Percentiles rank a stretch among this genome's conserved stretches.
Evolutionary conservation across 1,140 invertebrate genomes (phyloP).

Genomic region (Sitophilus oryzae): DNA sequence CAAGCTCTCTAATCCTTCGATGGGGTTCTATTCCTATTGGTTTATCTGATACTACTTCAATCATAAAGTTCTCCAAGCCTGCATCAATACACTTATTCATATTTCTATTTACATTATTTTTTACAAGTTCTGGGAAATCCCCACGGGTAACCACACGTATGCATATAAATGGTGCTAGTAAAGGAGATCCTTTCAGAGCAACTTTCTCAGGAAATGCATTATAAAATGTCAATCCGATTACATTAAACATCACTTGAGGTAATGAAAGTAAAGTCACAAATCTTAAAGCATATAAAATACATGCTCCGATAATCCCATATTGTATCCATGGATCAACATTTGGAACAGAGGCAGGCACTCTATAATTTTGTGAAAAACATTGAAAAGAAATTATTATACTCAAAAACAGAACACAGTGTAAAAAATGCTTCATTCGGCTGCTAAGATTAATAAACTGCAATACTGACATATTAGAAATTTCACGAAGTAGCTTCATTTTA

Average conservation of each 20-base stretch:
- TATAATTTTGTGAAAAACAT: conserved; percentile 71
- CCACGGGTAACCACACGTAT: conserved; percentile 93
- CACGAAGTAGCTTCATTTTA: conserved; percentile 16
- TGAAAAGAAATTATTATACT: conserved; percentile 73
- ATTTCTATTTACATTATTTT: conserved; percentile 83
- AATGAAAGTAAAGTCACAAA: conserved; percentile 80
- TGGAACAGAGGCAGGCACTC: conserved; percentile 50
- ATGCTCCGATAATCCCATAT: conserved; percentile 68
- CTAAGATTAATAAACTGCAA: conserved; percentile 13
- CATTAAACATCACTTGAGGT: conserved; percentile 88
- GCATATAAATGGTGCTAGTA: conserved; percentile 92
- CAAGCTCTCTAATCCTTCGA: conserved; percentile 69
- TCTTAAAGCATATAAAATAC: conserved; percentile 73
- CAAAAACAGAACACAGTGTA: conserved; percentile 73
- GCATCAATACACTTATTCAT: conserved; percentile 83
- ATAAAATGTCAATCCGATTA: conserved; percentile 82
- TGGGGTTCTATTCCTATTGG: conserved; percentile 67
- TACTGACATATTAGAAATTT: conserved; percentile 7
- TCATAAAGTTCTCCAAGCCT: conserved; percentile 92
- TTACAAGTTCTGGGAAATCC: conserved; percentile 88
- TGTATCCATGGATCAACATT: conserved; percentile 71
- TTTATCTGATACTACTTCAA: conserved; percentile 96
- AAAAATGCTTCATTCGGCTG: conserved; percentile 62
- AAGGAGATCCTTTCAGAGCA: conserved; percentile 75
- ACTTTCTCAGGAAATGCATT: conserved; percentile 95